Percentiles rank a stretch among this genome's conserved stretches.
Conservation (phyloP, 2,888 invertebrate species). For the Koerneria pararmatus region DNA sequence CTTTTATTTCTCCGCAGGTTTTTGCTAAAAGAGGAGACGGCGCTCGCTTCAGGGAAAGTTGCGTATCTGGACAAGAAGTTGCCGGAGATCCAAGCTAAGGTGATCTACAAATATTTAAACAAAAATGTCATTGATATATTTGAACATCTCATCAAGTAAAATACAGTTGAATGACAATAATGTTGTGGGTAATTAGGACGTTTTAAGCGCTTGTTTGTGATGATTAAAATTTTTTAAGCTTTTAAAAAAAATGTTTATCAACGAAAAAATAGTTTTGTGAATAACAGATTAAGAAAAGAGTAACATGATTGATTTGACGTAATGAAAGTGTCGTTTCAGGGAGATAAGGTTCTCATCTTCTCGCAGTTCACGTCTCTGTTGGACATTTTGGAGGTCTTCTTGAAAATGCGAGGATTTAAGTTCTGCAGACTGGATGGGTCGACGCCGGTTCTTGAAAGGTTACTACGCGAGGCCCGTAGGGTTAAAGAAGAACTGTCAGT, state of each 20-base stretch:
- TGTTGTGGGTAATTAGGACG: too few relatives aligned
- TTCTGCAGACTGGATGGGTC: slow-evolving; percentile 83
- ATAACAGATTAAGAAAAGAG: background rate
- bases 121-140: slow-evolving; percentile 74
- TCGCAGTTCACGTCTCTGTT: slow-evolving; percentile 94
- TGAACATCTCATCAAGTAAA: too few relatives aligned
- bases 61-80: slow-evolving; percentile 74
- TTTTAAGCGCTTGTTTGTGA: too few relatives aligned
- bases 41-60: slow-evolving; percentile 84
- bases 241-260: background rate
- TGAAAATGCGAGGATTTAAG: slow-evolving; percentile 72
- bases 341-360: slow-evolving; percentile 78
- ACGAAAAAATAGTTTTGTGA: background rate
- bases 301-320: too few relatives aligned
- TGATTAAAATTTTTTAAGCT: slow-evolving; percentile 44
- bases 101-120: slow-evolving; percentile 74
- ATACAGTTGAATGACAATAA: too few relatives aligned
- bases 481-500: too few relatives aligned
- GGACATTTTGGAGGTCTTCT: slow-evolving; percentile 80
- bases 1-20: slow-evolving; percentile 59
- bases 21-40: slow-evolving; percentile 63
- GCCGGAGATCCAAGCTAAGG: slow-evolving; percentile 69
- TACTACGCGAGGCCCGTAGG: too few relatives aligned
- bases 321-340: slow-evolving; percentile 56
- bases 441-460: slow-evolving; percentile 79